Evolutionary conservation across 2,797 vertebrate species (phyloP), one percentile per base, ranked within the genome.

Genomic region (Mormyrus proboscirostris): DNA sequence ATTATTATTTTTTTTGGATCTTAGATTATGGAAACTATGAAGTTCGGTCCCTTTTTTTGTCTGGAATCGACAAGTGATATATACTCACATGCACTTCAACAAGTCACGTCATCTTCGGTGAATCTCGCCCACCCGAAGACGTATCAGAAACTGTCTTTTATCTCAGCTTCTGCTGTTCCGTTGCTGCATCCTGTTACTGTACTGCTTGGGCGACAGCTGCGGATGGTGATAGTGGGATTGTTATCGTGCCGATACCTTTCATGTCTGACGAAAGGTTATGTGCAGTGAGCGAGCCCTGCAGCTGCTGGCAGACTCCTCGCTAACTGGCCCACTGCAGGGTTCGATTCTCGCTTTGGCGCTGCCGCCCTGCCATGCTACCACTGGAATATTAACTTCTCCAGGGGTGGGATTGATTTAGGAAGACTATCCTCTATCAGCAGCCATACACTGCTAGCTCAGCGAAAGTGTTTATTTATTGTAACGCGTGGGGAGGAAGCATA

Each of bases 381-480:
- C 44, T 38, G 33, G 38, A 88, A 65, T 79, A 79, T 79, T 38
- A 41, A 79, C 73, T 79, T 88, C 59, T 88, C 59, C 86, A 2
- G 41, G 59, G 16, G 4, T 88, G 57, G 29, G 57, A 47, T 47
- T 65, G 59, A 88, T 88, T 88, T 62, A 65, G 38, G n/a, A 69
- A 65, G 38, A 88, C 44, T 44, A 25, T 62, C 86, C 33, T 22
- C 57, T 47, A 69, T 88, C 38, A 12, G 73, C 73, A 41, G 38
- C 73, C 14, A 79, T 79, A 88, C 86, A 49, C 55, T 69, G 86
- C 86, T 88, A 88, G 55, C 29, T 57, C 51, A 57, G 85, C 53
- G 38, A 59, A 87, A 57, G 85, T 7, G 53, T 87, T 41, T 59
- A 87, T 59, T 87, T 53, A 86, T 86, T 49, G 22, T 25, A 86